A percentile compares a stretch with the other conserved stretches of the same genome.
Conservation (phyloP, 30 jellyfish, hydroid and myxozoan species). For the Chrysaora quinquecirrha region DNA sequence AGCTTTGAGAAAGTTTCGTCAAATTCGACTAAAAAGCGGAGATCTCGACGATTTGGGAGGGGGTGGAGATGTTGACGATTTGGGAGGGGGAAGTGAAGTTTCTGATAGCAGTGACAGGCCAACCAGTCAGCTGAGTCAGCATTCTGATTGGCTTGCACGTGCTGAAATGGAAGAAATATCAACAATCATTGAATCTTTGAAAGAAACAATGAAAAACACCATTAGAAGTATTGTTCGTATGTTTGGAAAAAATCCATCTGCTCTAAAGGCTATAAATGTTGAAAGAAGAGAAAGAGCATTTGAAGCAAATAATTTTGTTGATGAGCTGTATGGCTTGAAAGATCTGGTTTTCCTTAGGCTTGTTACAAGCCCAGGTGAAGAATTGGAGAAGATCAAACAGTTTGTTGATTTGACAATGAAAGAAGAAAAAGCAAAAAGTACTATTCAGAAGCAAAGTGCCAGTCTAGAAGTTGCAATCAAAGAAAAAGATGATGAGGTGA, state of each 20-base stretch:
- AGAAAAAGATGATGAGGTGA: conserved; percentile 77
- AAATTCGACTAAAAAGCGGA: background rate
- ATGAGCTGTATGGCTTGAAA: conserved; percentile 43
- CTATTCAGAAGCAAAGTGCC: conserved; percentile 60
- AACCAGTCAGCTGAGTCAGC: conserved; percentile 25
- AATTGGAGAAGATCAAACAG: conserved; percentile 68
- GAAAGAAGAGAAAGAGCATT: conserved; percentile 82
- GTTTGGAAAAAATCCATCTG: conserved; percentile 85
- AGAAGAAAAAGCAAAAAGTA: conserved; percentile 67
- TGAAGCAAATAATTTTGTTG: conserved; percentile 82
- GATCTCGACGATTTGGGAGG: background rate
- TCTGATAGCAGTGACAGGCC: conserved; percentile 41
- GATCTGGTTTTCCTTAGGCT: conserved; percentile 74
- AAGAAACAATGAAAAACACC: conserved; percentile 32
- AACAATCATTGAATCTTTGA: conserved; percentile 13
- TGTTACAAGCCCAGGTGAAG: conserved; percentile 86
- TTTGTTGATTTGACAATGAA: conserved; percentile 58
- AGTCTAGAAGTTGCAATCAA: conserved; percentile 57
- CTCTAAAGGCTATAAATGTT: conserved; percentile 62
- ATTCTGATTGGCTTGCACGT: conserved; percentile 62
- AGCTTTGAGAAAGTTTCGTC: conserved; percentile 35
- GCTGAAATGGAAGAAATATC: conserved; percentile 55
- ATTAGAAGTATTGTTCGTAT: conserved; percentile 62
- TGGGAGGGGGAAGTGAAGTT: no score
- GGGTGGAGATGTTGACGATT: background rate